phyloP scores from a whole-genome alignment of 2,113 vertebrate genomes.

The Xenopus tropicalis region UCB_Xtro_10.0 CM004448.2:132390001-132390500 shows the following conservation, averaged over 20 bases:
- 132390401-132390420: background rate
- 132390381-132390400: background rate
- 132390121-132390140: too few relatives aligned
- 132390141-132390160: too few relatives aligned
- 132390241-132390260: background rate
- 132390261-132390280: background rate
- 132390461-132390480: background rate
- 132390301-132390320: background rate
- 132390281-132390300: background rate
- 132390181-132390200: too few relatives aligned
- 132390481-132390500: background rate
- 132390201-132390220: too few relatives aligned
- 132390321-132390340: background rate
- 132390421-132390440: background rate
- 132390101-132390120: too few relatives aligned
- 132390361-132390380: background rate
- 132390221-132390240: too few relatives aligned
- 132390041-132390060: too few relatives aligned
- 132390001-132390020: too few relatives aligned
- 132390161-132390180: too few relatives aligned
- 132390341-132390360: background rate
- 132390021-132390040: too few relatives aligned
- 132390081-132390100: too few relatives aligned
- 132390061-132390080: too few relatives aligned
- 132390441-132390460: background rate